phyloP scores from a whole-genome alignment of 2,113 vertebrate species.

The Cynopterus brachyotis region DNA sequence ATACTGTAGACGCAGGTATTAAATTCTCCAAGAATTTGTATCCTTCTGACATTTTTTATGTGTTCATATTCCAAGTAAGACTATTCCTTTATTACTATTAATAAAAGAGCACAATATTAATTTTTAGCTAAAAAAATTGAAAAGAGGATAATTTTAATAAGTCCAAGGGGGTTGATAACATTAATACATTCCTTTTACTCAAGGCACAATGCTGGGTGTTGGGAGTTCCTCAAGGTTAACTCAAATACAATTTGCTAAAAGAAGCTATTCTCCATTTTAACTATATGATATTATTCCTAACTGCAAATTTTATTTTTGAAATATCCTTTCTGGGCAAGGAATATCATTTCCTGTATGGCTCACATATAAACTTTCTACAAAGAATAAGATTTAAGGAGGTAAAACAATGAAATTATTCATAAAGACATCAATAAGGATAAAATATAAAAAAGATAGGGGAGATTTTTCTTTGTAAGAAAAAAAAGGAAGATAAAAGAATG shows the following conservation, averaged over 20 bases:
- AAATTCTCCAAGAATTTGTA: conserved; percentile 11
- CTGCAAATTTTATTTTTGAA: conserved; percentile 20
- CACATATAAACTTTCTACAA: background rate
- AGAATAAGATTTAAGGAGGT: background rate
- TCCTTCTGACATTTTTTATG: background rate
- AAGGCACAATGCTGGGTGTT: background rate
- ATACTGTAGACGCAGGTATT: background rate
- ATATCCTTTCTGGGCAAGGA: background rate
- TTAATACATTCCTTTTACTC: conserved; percentile 49
- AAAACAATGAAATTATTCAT: conserved; percentile 20
- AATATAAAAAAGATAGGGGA: background rate
- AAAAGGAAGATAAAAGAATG: background rate
- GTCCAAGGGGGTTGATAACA: background rate
- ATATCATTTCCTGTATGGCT: background rate
- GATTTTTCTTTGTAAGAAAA: background rate
- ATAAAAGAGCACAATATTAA: conserved; percentile 39
- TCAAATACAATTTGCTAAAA: conserved; percentile 10
- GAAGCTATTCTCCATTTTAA: conserved; percentile 19
- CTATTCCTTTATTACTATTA: conserved; percentile 27
- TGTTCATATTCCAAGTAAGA: background rate
- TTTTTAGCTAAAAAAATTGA: conserved; percentile 30
- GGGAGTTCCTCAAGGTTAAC: conserved; percentile 17
- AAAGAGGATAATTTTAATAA: conserved; percentile 40
- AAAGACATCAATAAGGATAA: background rate
- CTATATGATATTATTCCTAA: conserved; percentile 17